Percentiles rank a stretch among this genome's conserved stretches.
Conservation (phyloP, 2,888 invertebrate species). For the Heliconius aoede region DNA sequence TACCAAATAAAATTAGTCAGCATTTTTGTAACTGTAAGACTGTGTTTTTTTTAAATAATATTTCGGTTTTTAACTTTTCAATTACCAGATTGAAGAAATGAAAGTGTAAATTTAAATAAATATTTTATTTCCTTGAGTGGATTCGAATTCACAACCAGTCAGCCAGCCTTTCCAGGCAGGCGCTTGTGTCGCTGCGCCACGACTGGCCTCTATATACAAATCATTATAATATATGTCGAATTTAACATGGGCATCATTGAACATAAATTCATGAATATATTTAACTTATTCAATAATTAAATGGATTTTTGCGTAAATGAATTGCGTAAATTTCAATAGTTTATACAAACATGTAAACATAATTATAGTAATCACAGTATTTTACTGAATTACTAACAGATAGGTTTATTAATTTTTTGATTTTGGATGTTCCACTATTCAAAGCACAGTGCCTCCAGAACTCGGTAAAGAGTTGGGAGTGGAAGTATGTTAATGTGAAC, state of each 20-base stretch:
- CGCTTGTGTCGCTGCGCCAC: no score
- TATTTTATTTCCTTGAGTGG: no score
- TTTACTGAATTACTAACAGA: no score
- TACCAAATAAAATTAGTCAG: conserved; percentile 32
- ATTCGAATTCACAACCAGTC: no score
- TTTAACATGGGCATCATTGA: not conserved
- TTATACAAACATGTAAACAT: not conserved
- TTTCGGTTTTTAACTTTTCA: no score
- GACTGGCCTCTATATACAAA: no score
- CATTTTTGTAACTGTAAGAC: conserved; percentile 8
- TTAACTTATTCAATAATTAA: conserved; percentile 3
- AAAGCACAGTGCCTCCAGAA: not conserved
- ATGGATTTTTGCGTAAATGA: not conserved
- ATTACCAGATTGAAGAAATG: no score
- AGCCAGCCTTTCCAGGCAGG: no score
- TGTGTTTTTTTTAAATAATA: no score
- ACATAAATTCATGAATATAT: conserved; percentile 1
- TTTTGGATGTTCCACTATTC: not conserved
- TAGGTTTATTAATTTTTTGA: no score
- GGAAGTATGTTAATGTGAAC: not conserved
- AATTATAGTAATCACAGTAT: no score
- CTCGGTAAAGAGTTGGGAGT: not conserved
- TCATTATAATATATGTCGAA: not conserved
- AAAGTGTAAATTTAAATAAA: no score
- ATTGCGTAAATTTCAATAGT: not conserved